phyloP scores from a whole-genome alignment of 2,888 invertebrate species.

The Brachypterus glaber region DNA sequence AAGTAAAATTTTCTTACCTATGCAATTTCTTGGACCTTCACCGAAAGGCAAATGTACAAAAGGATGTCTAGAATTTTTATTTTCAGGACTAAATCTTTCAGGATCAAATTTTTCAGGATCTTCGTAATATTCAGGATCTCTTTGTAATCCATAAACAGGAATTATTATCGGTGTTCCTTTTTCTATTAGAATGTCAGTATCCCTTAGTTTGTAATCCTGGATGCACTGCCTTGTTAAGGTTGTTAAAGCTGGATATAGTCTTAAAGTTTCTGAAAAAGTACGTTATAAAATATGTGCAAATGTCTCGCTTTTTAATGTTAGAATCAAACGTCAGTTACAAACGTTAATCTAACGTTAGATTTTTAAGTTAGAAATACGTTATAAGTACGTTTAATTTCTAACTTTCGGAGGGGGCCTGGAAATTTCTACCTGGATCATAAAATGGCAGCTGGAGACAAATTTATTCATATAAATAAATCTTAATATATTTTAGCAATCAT shows the following conservation, averaged over 20 bases:
- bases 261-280: constrained; percentile 22
- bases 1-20: constrained; percentile 19
- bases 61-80: constrained; percentile 14
- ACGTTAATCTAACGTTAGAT: too few relatives aligned
- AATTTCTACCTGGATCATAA: too few relatives aligned
- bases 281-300: too few relatives aligned
- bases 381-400: too few relatives aligned
- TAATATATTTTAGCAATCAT: too few relatives aligned
- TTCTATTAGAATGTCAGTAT: constrained; percentile 21
- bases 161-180: constrained; percentile 22
- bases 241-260: constrained; percentile 23
- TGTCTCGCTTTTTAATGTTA: too few relatives aligned
- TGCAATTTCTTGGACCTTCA: constrained; percentile 27
- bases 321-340: too few relatives aligned
- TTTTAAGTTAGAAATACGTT: too few relatives aligned
- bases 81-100: constrained; percentile 23
- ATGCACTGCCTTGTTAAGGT: constrained; percentile 20
- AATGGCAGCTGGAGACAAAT: too few relatives aligned
- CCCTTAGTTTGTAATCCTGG: constrained; percentile 23
- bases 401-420: too few relatives aligned
- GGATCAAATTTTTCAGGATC: constrained; percentile 26
- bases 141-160: constrained; percentile 20
- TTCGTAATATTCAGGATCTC: constrained; percentile 24
- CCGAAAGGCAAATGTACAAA: constrained; percentile 25
- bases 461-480: too few relatives aligned